These are phyloP conservation scores for Dasypus novemcinctus DNA, from an alignment of 2,113 vertebrate species.

Conservation along the genomic window DNA sequence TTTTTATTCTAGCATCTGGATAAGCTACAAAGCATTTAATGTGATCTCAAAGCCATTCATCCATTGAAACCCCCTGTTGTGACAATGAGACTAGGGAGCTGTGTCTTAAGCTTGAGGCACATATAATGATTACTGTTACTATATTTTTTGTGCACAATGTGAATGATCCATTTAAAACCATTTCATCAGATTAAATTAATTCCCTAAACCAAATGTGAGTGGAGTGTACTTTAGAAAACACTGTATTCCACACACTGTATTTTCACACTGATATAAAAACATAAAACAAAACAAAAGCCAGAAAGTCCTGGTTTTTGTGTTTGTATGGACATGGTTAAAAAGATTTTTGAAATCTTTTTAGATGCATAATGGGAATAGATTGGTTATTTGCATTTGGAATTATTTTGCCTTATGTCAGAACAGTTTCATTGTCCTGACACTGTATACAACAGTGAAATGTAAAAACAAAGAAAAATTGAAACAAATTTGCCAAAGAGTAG, in stretches of 20 bases:
- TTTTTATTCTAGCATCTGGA: slow-evolving; percentile 47
- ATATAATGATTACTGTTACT: background rate
- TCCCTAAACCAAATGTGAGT: background rate
- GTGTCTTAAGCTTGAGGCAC: slow-evolving; percentile 45
- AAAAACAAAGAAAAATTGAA: background rate
- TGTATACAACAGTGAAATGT: background rate
- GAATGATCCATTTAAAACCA: slow-evolving; percentile 32
- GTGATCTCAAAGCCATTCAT: slow-evolving; percentile 40
- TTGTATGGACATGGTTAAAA: background rate
- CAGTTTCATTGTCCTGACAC: background rate
- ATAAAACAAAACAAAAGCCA: background rate
- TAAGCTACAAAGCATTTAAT: slow-evolving; percentile 50
- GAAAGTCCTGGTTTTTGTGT: background rate
- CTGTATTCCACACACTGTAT: background rate
- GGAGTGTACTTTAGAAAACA: background rate
- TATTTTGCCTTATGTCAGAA: background rate
- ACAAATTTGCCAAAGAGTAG: background rate
- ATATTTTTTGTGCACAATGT: background rate
- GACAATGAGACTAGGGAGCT: slow-evolving; percentile 35
- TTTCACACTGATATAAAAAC: no score
- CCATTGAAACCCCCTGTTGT: background rate
- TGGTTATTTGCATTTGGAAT: background rate
- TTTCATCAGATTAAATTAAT: slow-evolving; percentile 41
- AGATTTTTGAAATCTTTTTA: background rate
- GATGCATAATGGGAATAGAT: background rate